Conservation (phyloP, 2,888 invertebrate species). For the Tethea ocularis region DNA sequence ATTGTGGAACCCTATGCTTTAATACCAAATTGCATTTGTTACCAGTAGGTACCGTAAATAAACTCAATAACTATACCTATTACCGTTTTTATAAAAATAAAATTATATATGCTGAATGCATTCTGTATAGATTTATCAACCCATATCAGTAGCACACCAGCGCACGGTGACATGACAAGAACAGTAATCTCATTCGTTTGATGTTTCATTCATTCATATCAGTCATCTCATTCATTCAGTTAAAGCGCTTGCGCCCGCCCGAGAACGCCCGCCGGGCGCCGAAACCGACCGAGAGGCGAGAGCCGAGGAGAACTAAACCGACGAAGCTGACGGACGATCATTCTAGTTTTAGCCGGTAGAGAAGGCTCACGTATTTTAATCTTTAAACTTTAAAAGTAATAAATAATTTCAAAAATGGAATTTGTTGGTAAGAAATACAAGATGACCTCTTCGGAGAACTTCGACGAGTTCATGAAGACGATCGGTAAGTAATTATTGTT, state of each 20-base stretch:
- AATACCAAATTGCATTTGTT: too few species aligned
- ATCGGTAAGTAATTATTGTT: conserved; percentile 86
- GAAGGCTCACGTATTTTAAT: conserved; percentile 39
- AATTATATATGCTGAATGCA: too few species aligned
- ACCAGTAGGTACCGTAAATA: too few species aligned
- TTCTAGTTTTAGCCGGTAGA: conserved; percentile 63
- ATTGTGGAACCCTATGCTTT: too few species aligned
- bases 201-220: conserved; percentile 37
- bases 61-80: too few species aligned
- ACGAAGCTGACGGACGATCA: conserved; percentile 33
- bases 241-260: conserved; percentile 44
- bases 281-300: neutral
- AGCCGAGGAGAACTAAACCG: neutral
- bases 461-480: conserved; percentile 95
- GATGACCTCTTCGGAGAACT: conserved; percentile 90
- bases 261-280: conserved; percentile 6
- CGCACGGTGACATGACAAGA: conserved; percentile 21
- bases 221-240: conserved; percentile 35
- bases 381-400: conserved; percentile 23
- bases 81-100: too few species aligned
- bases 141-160: conserved; percentile 1
- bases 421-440: conserved; percentile 91
- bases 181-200: conserved; percentile 41
- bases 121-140: too few species aligned
- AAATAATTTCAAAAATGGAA: conserved; percentile 64